Conservation (phyloP, 2,113 vertebrate species). For the Megalops atlanticus region DNA sequence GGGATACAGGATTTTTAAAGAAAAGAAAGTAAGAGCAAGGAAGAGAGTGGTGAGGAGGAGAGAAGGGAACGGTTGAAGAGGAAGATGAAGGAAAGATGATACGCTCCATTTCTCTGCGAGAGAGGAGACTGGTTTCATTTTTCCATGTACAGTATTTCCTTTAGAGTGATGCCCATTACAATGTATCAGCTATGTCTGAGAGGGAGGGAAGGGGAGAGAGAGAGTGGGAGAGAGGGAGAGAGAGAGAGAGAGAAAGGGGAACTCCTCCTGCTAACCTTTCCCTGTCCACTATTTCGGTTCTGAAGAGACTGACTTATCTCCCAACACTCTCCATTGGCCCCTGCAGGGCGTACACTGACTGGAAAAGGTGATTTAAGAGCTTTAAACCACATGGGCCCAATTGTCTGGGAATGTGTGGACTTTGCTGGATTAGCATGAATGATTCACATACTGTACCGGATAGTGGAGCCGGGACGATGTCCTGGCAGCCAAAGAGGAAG, state of each 20-base stretch:
- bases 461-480: background rate
- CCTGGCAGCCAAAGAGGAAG: background rate
- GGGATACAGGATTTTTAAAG: too few relatives aligned
- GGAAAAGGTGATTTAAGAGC: background rate
- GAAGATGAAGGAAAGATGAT: too few relatives aligned
- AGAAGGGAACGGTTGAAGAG: too few relatives aligned
- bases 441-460: background rate
- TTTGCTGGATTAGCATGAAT: background rate
- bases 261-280: background rate
- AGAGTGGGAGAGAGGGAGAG: background rate
- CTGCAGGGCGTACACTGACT: background rate
- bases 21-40: too few relatives aligned
- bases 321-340: background rate
- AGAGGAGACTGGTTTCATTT: too few relatives aligned
- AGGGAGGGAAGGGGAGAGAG: too few relatives aligned
- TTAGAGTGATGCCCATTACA: too few relatives aligned
- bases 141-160: too few relatives aligned
- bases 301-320: background rate
- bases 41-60: too few relatives aligned
- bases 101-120: too few relatives aligned
- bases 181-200: too few relatives aligned
- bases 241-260: constrained; percentile 36
- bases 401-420: background rate
- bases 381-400: background rate
- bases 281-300: background rate